Conservation (phyloP, 2,113 vertebrate genomes). For the Anas platyrhynchos region DNA sequence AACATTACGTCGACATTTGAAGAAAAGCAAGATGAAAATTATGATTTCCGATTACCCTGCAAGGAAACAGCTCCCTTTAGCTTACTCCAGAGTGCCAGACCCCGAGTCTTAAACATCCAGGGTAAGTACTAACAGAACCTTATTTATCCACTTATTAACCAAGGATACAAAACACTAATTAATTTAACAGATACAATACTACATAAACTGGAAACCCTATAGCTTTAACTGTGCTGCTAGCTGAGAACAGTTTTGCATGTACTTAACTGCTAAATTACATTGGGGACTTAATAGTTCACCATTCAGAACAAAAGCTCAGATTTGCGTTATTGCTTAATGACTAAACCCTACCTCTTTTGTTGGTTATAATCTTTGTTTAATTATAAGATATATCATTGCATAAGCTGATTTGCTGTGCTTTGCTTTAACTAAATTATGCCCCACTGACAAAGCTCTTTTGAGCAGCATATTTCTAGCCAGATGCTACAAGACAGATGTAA, state of each 20-base stretch:
- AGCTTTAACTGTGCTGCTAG: neutral
- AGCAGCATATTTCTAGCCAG: neutral
- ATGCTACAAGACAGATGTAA: neutral
- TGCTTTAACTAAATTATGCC: conserved; percentile 13
- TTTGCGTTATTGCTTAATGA: conserved; percentile 42
- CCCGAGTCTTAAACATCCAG: neutral
- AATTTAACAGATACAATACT: neutral
- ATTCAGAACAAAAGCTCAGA: conserved; percentile 17
- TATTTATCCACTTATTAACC: neutral
- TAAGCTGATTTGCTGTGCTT: conserved; percentile 26
- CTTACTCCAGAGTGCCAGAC: neutral
- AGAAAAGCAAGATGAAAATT: neutral
- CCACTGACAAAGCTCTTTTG: neutral
- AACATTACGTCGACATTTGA: neutral
- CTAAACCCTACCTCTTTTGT: conserved; percentile 8
- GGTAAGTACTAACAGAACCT: conserved; percentile 32
- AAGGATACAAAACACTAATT: neutral
- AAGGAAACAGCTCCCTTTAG: neutral
- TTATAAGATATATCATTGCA: neutral
- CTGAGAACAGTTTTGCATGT: neutral
- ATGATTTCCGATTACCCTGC: neutral
- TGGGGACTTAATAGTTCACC: conserved; percentile 2
- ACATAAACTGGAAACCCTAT: neutral
- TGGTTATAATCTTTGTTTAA: conserved; percentile 19
- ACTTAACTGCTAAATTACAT: neutral